These are phyloP conservation scores for Drosophila repletoides DNA, from an alignment of 1,140 invertebrate genomes.

Conservation along the genomic window DNA sequence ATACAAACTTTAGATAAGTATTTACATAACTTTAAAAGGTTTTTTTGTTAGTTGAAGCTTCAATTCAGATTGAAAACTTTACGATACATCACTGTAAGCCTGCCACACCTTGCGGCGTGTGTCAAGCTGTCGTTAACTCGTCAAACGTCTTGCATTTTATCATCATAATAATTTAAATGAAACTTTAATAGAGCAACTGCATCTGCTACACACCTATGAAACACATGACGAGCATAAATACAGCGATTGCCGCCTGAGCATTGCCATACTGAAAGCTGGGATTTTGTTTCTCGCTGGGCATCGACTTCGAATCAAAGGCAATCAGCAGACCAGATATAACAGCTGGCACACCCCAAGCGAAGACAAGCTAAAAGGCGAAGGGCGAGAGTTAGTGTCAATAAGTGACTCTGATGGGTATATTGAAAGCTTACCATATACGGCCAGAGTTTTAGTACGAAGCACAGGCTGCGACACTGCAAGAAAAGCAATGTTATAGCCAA, in stretches of 20 bases:
- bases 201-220: conserved; percentile 85
- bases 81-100: conserved; percentile 80
- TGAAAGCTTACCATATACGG: conserved; percentile 82
- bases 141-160: conserved; percentile 36
- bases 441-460: conserved; percentile 89
- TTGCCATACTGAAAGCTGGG: conserved; percentile 92
- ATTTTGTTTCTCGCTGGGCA: conserved; percentile 85
- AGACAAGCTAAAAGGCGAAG: conserved; percentile 84
- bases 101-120: background rate
- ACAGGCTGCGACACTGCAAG: conserved; percentile 90
- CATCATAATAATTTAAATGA: conserved; percentile 13
- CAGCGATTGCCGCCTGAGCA: conserved; percentile 87
- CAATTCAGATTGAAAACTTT: conserved; percentile 80
- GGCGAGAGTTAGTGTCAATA: background rate
- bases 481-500: conserved; percentile 91
- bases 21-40: accelerated
- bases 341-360: conserved; percentile 88
- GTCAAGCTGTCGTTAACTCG: conserved; percentile 51
- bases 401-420: background rate
- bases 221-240: conserved; percentile 86
- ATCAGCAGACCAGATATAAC: conserved; percentile 84
- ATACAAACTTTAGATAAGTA: background rate
- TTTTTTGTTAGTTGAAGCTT: background rate
- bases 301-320: conserved; percentile 82
- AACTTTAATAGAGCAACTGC: background rate